phyloP scores from a whole-genome alignment of 2,113 vertebrate genomes.

The Mola mola region DNA sequence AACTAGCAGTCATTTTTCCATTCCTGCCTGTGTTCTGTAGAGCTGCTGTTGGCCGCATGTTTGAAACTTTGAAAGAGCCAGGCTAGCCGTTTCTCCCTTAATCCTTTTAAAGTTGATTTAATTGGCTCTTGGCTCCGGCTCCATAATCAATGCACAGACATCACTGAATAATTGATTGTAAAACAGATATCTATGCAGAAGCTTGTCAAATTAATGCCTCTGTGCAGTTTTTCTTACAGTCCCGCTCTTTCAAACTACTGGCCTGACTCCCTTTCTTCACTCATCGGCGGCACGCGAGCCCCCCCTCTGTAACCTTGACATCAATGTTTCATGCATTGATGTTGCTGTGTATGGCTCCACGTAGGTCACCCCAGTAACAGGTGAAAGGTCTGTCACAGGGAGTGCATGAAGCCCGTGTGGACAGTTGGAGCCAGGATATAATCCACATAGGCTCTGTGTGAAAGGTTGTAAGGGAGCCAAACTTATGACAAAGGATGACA shows the following conservation, averaged over 20 bases:
- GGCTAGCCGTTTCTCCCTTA: not conserved
- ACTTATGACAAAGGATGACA: constrained; percentile 18
- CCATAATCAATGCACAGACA: not conserved
- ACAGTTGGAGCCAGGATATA: constrained; percentile 25
- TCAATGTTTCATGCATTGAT: constrained; percentile 11
- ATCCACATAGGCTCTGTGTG: constrained; percentile 25
- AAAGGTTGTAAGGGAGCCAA: constrained; percentile 13
- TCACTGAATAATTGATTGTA: constrained; percentile 13
- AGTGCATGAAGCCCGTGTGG: constrained; percentile 31
- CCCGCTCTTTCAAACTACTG: constrained; percentile 6
- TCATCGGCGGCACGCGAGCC: constrained; percentile 20
- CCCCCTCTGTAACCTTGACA: constrained; percentile 4
- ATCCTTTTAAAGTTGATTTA: not conserved
- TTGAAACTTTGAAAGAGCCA: not conserved
- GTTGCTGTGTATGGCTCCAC: not conserved
- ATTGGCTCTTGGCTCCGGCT: not conserved
- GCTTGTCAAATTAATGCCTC: constrained; percentile 1
- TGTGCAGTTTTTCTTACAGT: not conserved
- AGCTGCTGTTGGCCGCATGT: not conserved
- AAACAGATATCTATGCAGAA: not conserved
- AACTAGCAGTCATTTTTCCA: not conserved
- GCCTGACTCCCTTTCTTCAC: not conserved
- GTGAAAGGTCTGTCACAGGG: constrained; percentile 49
- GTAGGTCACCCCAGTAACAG: constrained; percentile 41
- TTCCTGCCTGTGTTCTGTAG: not conserved